Conservation (phyloP, 2,113 vertebrate genomes). For the Atrichornis clamosus region DNA sequence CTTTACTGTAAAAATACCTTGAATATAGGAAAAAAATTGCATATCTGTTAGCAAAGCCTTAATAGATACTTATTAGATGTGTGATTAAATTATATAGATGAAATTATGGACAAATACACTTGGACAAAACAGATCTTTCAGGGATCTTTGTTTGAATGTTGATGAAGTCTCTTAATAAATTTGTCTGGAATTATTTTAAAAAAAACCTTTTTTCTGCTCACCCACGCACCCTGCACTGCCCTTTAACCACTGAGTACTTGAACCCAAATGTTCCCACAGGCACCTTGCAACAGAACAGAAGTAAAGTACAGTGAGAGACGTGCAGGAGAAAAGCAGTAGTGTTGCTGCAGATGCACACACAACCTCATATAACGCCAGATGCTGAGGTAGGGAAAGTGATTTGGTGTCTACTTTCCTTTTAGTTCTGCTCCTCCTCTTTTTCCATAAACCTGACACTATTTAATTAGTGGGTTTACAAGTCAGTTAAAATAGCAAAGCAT, state of each 20-base stretch:
- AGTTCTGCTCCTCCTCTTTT: background rate
- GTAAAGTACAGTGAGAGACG: background rate
- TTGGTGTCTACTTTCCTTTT: background rate
- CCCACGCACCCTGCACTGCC: background rate
- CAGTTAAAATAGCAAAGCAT: background rate
- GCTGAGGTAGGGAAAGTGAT: fast-evolving
- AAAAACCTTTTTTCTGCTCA: background rate
- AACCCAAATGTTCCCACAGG: background rate
- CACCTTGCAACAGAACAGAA: background rate
- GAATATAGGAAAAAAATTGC: background rate
- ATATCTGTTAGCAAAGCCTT: background rate
- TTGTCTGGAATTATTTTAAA: background rate
- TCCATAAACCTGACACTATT: background rate
- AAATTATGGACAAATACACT: background rate
- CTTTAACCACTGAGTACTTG: background rate
- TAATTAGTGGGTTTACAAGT: background rate
- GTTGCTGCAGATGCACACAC: background rate
- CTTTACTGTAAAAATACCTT: background rate
- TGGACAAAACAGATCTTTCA: background rate
- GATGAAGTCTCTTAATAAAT: background rate
- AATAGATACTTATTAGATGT: background rate
- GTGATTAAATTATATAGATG: background rate
- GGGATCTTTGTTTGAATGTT: background rate
- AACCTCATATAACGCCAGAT: background rate
- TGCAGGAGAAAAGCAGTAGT: background rate